Percentiles rank a stretch among this genome's conserved stretches.
These are phyloP conservation scores for Probosciger aterrimus DNA, from an alignment of 2,113 vertebrate genomes.

Conservation along the genomic window DNA sequence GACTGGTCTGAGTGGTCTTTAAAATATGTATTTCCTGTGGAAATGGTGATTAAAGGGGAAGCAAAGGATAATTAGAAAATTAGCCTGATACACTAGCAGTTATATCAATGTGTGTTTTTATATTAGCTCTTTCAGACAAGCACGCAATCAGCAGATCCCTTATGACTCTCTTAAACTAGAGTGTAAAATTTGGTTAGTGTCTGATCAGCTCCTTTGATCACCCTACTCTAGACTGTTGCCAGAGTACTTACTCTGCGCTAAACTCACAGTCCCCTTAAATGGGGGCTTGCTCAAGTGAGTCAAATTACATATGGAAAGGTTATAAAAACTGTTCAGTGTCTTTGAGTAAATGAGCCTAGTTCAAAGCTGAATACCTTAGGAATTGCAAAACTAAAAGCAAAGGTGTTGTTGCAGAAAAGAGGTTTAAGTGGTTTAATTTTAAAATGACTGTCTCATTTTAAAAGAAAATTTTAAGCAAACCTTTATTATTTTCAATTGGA, in stretches of 20 bases:
- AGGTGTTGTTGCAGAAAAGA: not conserved
- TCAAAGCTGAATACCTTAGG: not conserved
- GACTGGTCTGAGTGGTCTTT: not conserved
- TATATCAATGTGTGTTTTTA: not conserved
- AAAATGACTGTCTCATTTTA: not conserved
- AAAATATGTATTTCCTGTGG: not conserved
- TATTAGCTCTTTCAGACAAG: not conserved
- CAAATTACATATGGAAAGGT: not conserved
- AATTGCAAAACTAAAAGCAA: not conserved
- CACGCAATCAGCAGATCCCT: not conserved
- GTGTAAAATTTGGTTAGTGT: not conserved
- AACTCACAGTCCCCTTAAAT: not conserved
- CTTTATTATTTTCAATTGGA: not conserved
- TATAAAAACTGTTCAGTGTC: not conserved
- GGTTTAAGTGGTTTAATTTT: not conserved
- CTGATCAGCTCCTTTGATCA: constrained; percentile 32
- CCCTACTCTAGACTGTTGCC: not conserved
- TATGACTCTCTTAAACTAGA: not conserved
- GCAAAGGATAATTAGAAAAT: constrained; percentile 9
- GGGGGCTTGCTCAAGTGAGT: not conserved
- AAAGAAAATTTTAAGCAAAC: not conserved
- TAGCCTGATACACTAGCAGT: not conserved
- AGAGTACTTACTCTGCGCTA: not conserved
- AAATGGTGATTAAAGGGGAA: not conserved
- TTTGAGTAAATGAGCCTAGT: not conserved